Base-by-base conservation (phyloP, 2,888 invertebrate genomes). In the Lasioglossum figueresi region DNA sequence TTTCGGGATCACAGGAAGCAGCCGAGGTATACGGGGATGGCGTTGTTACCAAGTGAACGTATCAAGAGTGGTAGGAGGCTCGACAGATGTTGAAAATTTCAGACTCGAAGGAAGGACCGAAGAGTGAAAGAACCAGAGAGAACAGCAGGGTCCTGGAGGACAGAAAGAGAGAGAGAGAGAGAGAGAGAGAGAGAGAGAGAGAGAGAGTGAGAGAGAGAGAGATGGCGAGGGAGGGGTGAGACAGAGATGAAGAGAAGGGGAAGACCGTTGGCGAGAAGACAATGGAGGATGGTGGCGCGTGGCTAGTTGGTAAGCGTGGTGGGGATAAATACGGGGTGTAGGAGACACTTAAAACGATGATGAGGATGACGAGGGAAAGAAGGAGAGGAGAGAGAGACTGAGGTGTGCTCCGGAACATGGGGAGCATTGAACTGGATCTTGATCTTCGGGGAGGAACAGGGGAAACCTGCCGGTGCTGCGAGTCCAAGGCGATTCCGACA, bases 11-110 rank as follows among this genome's bases (percentile, higher is more conserved):
- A 83, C 88, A 87, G 89, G 89, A 90, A 87, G 84, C 88, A 80
- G 86, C 75, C 81, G 87, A 81, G 84, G 74, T 66, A 56, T 56
- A 82, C 80, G 74, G 83, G 83, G 90, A 86, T 86, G 91, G 88
- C 88, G 93, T 91, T 93, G 93, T 93, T 93, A 93, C 93, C 92
- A 93, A 93, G 93, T 91, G 93, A 92, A 92, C 89, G 90, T 90
- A 90, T 89, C 87, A 90, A 91, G 89, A 91, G 91, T 90, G 91
- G 91, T 90, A 91, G 91, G 91, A 92, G 91, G 89, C 90, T 82
- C 91, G 92, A 93, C 92, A 93, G 93, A 93, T 93, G 94, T 93
- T 92, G 93, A 88, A 92, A 92, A 93, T 93, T 93, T 93, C 89
- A 88, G 89, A 84, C 89, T 82, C 88, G 88, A 86, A 91, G 87